Percentiles rank a stretch among this genome's conserved stretches.
Evolutionary conservation across 2,888 invertebrate genomes (phyloP).

Genomic region (Rosalia funebris): DNA sequence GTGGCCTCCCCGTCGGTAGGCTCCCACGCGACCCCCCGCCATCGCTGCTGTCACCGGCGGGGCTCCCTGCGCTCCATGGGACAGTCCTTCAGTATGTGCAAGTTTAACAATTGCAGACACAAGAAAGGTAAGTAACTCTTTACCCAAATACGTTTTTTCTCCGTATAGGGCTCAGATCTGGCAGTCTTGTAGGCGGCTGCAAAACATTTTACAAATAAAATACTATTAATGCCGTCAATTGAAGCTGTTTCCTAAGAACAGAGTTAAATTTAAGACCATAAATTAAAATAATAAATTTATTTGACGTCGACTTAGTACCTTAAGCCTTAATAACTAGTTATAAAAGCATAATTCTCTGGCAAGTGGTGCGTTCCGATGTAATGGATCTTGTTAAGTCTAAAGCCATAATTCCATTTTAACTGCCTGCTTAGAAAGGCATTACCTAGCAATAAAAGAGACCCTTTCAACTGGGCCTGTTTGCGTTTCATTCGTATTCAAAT

Average conservation of each 20-base stretch:
- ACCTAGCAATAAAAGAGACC: not conserved
- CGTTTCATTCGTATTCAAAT: not conserved
- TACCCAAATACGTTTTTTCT: no score
- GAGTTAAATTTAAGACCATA: no score
- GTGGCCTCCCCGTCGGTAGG: conserved; percentile 56
- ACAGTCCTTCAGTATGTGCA: conserved; percentile 85
- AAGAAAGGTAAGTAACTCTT: conserved; percentile 82
- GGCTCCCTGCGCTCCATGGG: conserved; percentile 70
- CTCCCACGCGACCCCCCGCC: conserved; percentile 45
- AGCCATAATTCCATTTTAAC: conserved; percentile 1
- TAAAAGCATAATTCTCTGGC: conserved; percentile 13
- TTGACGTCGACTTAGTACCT: conserved; percentile 37
- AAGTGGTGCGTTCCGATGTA: conserved; percentile 8
- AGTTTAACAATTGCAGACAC: conserved; percentile 81
- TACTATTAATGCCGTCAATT: no score
- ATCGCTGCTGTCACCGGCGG: conserved; percentile 52
- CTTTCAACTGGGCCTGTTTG: not conserved
- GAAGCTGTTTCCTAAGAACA: no score
- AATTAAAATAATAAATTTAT: conserved; percentile 22
- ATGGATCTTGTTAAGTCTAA: conserved; percentile 22
- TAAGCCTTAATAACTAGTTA: conserved; percentile 1
- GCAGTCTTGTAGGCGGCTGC: no score
- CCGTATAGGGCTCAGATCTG: not conserved
- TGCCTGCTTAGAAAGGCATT: not conserved
- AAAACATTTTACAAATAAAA: no score